Evolutionary conservation across 2,888 invertebrate genomes (phyloP), one percentile per base, ranked within the genome.

Genomic region (Mechanitis mazaeus): DNA sequence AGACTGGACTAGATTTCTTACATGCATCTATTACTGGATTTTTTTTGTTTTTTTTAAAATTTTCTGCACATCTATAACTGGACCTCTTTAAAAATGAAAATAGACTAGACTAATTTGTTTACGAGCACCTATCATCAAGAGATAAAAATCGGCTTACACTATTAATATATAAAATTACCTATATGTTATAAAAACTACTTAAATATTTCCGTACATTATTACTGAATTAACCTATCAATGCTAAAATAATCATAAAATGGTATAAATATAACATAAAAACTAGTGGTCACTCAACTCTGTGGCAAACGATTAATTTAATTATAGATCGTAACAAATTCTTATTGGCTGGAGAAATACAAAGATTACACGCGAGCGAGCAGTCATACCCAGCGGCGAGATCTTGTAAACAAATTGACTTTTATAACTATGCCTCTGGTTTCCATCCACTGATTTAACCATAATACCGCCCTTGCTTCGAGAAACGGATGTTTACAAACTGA

Each of bases 371-470:
- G 63, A 61, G 61, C 71, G 76, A 69, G 72, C 75, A 76, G 76
- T 80, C 83, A 79, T 80, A 86, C 87, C 85, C 87, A 72, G 75
- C 71, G 71, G 73, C 75, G 81, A 75, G 72, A 71, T 73, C 75
- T 69, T 76, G 80, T 88, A 87, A 87, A 88, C 86, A 87, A 79
- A 80, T 81, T 87, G 20, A 20, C 20, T 87, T 87, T 88, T 87
- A 87, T 87, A 87, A 86, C 50, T 31, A 20, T 76, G 84, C 75
- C 84, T 63, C 66, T 67, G 84, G 77, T 72, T 74, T 82, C 78
- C 80, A 79, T 85, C 84, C 83, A 78, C 72, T 80, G 79, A 60
- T 68, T 70, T 60, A 65, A 68, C 71, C 66, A 64, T 65, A 58
- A 64, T 45, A 38, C 60, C 63, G 58, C 55, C 63, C 60, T 59